Evolutionary conservation across 2,113 vertebrate genomes (phyloP).

Genomic region (Dryoscopus gambensis): DNA sequence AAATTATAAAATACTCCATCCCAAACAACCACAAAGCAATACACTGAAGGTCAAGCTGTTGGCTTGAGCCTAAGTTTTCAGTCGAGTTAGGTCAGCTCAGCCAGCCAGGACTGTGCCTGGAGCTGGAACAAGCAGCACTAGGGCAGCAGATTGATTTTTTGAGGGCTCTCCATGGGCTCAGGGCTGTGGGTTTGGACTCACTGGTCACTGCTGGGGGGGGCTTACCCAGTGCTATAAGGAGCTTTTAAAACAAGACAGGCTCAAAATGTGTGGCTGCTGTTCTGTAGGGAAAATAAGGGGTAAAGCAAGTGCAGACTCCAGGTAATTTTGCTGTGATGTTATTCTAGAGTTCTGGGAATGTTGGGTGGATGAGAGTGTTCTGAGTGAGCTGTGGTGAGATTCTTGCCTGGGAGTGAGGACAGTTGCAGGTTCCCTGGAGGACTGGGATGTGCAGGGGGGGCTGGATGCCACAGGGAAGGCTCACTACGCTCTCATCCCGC

Average conservation of each 20-base stretch:
- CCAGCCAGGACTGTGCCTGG: not conserved
- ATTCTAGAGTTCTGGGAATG: not conserved
- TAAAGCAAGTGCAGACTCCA: not conserved
- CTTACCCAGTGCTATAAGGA: not conserved
- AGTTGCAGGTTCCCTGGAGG: not conserved
- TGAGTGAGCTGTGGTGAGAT: not conserved
- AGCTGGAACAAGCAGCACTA: not conserved
- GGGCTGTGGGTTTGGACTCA: not conserved
- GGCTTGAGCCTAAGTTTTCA: not conserved
- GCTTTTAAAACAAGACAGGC: not conserved
- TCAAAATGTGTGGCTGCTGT: not conserved
- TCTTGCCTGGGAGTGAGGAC: not conserved
- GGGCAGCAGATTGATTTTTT: not conserved
- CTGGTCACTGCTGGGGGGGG: not conserved
- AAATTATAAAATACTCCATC: not conserved
- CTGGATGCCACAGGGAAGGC: not conserved
- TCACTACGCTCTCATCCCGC: not conserved
- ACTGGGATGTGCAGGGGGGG: not conserved
- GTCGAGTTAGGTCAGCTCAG: not conserved
- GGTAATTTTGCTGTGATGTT: not conserved
- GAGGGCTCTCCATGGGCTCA: not conserved
- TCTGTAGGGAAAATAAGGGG: not conserved
- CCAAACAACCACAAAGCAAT: not conserved
- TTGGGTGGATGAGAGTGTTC: not conserved
- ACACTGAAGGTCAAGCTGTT: fast-evolving